Conservation (phyloP, 2,888 invertebrate genomes). For the Allygus modestus region DNA sequence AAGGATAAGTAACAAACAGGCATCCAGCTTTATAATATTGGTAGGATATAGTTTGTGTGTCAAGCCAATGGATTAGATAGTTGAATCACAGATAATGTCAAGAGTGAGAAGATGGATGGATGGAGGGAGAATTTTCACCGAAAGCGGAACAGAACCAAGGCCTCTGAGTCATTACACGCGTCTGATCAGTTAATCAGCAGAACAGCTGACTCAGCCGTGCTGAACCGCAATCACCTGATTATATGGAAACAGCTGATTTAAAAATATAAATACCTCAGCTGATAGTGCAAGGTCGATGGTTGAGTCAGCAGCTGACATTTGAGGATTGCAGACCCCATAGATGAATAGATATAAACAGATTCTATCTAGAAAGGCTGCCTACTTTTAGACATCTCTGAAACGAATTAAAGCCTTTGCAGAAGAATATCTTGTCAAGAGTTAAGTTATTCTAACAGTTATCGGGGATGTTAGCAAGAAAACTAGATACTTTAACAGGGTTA, state of each 20-base stretch:
- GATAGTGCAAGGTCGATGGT: not conserved
- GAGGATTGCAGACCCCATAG: no score
- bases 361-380: no score
- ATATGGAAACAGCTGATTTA: not conserved
- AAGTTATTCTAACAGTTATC: no score
- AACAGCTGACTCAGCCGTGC: conserved; percentile 29
- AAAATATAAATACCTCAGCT: not conserved
- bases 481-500: no score
- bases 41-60: no score
- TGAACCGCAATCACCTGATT: not conserved
- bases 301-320: not conserved
- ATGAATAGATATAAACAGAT: no score
- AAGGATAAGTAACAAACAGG: not conserved
- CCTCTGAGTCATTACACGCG: conserved; percentile 14
- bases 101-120: not conserved
- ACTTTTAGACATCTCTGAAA: no score
- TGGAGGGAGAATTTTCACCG: conserved; percentile 3
- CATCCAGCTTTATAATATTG: no score
- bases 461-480: no score
- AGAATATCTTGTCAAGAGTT: no score
- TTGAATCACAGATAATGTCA: not conserved
- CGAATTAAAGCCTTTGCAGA: no score
- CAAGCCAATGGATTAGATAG: no score
- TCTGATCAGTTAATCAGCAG: not conserved
- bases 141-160: conserved; percentile 18